Conservation (phyloP, 2,797 vertebrate species). For the Muraenolepis orangiensis region DNA sequence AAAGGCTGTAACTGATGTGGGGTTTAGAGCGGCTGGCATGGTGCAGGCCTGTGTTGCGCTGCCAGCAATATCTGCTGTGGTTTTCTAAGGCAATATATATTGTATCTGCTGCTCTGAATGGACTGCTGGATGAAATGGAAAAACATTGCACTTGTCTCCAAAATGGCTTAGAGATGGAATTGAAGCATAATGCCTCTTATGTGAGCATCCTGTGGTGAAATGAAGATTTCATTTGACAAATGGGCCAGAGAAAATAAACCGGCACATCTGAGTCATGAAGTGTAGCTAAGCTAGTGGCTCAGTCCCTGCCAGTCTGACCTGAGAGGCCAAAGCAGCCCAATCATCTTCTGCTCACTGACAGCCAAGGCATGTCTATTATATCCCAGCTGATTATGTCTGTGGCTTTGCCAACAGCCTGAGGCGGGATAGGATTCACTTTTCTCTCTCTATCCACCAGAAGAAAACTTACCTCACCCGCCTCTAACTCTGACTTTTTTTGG, state of each 20-base stretch:
- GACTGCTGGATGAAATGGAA: constrained; percentile 55
- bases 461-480: constrained; percentile 2
- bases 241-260: constrained; percentile 55
- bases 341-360: constrained; percentile 41
- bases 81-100: constrained; percentile 61
- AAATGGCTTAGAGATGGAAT: constrained; percentile 54
- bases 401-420: constrained; percentile 29
- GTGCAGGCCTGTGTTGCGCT: constrained; percentile 27
- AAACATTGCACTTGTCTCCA: constrained; percentile 53
- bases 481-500: constrained; percentile 27
- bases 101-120: constrained; percentile 55
- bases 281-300: constrained; percentile 27
- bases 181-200: constrained; percentile 58
- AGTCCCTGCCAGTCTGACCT: constrained; percentile 32
- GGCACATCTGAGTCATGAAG: constrained; percentile 57
- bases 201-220: constrained; percentile 49
- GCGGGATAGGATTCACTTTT: constrained; percentile 47
- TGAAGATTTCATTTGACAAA: constrained; percentile 68
- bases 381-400: constrained; percentile 49
- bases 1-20: constrained; percentile 31
- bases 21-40: constrained; percentile 34
- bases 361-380: constrained; percentile 45
- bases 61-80: constrained; percentile 53
- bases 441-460: constrained; percentile 26
- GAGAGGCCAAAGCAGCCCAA: constrained; percentile 41